Conservation (phyloP, 1,140 invertebrate species). For the Drosophila bifasciata region DNA sequence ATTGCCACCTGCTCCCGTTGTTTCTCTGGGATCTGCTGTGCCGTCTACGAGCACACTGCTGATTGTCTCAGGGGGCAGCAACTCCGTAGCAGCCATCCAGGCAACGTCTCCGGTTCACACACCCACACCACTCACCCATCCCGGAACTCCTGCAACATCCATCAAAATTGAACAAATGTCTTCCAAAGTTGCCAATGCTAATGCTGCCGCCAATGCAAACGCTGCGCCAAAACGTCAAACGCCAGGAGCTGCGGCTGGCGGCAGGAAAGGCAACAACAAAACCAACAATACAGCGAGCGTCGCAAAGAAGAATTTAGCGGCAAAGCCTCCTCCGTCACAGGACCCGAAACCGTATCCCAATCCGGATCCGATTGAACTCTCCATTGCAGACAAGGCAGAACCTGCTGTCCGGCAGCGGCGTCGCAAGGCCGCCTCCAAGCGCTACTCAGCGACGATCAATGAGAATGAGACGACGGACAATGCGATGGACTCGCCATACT, state of each 20-base stretch:
- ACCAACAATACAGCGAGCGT: slow-evolving; percentile 8
- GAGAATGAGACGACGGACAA: slow-evolving; percentile 44
- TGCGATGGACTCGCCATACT: slow-evolving; percentile 63
- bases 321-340: slow-evolving; percentile 11
- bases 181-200: slow-evolving; percentile 69
- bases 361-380: not conserved
- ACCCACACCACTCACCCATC: slow-evolving; percentile 5
- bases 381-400: slow-evolving; percentile 19
- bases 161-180: slow-evolving; percentile 69
- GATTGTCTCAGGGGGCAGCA: not conserved
- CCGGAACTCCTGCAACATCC: slow-evolving; percentile 30
- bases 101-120: no score
- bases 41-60: not conserved
- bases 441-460: slow-evolving; percentile 14
- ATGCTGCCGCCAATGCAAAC: slow-evolving; percentile 10
- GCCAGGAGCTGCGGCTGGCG: slow-evolving; percentile 10
- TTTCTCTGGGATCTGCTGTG: no score
- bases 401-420: slow-evolving; percentile 34
- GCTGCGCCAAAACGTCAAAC: slow-evolving; percentile 21
- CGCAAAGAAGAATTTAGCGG: slow-evolving; percentile 6
- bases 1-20: not conserved
- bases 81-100: not conserved
- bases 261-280: slow-evolving; percentile 40
- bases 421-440: slow-evolving; percentile 40
- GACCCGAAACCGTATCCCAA: not conserved